These are phyloP conservation scores for Molorchus minor DNA, from an alignment of 2,888 invertebrate genomes.

Conservation along the genomic window DNA sequence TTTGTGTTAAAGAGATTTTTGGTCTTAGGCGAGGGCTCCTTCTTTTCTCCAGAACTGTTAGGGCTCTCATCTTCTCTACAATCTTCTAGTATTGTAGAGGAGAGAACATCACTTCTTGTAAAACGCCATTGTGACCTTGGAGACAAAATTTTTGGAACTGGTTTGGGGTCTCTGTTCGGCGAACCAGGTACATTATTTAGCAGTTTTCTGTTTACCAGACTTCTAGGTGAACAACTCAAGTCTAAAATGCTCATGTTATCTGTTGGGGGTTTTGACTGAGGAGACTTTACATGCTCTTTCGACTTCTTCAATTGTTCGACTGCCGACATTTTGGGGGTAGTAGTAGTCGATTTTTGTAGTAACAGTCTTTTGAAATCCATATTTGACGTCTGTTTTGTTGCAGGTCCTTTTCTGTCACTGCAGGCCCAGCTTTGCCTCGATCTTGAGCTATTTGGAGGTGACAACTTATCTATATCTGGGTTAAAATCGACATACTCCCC, in stretches of 20 bases:
- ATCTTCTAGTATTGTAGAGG: conserved; percentile 87
- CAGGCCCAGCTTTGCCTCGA: conserved; percentile 66
- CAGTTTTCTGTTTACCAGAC: conserved; percentile 70
- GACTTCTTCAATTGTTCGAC: conserved; percentile 81
- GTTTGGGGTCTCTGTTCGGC: conserved; percentile 60
- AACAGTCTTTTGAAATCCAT: conserved; percentile 85
- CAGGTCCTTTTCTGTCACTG: conserved; percentile 69
- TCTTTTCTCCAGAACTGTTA: conserved; percentile 69
- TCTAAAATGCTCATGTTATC: conserved; percentile 75
- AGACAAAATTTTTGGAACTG: conserved; percentile 70
- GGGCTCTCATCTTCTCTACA: conserved; percentile 81
- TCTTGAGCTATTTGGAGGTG: conserved; percentile 57
- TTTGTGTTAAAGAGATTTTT: conserved; percentile 24
- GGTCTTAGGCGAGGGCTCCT: conserved; percentile 35
- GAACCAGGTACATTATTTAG: conserved; percentile 66
- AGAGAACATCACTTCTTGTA: conserved; percentile 82
- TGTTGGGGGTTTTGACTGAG: conserved; percentile 35
- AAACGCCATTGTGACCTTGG: conserved; percentile 79
- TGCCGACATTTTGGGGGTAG: conserved; percentile 74
- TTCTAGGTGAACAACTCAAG: conserved; percentile 76
- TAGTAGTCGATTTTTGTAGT: conserved; percentile 74
- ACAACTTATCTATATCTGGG: conserved; percentile 58
- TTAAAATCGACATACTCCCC: conserved; percentile 59
- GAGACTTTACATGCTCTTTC: conserved; percentile 64
- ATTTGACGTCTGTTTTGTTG: conserved; percentile 75